Conservation (phyloP, 2,888 invertebrate genomes). For the Atethmia centrago region DNA sequence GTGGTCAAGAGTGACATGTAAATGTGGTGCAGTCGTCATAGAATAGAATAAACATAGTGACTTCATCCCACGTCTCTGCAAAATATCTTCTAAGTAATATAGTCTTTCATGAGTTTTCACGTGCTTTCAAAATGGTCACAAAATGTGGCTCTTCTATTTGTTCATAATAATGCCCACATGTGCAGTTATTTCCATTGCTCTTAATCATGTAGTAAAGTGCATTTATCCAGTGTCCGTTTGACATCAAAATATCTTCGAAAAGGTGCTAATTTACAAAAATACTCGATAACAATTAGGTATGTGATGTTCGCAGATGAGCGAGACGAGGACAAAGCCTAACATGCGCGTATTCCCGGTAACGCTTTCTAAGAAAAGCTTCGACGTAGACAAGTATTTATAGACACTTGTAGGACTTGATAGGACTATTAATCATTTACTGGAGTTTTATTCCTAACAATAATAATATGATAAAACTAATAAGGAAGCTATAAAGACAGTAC, state of each 20-base stretch:
- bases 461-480: too few relatives aligned
- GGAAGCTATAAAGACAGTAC: background rate
- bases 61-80: slow-evolving; percentile 26
- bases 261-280: background rate
- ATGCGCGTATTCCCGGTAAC: slow-evolving; percentile 12
- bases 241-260: background rate
- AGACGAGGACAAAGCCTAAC: background rate
- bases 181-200: background rate
- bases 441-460: background rate
- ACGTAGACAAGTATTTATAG: slow-evolving; percentile 4
- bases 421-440: background rate
- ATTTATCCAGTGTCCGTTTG: background rate
- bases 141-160: background rate
- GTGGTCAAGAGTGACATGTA: slow-evolving; percentile 1
- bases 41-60: slow-evolving; percentile 33
- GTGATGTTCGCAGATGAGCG: background rate
- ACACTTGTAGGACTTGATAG: background rate
- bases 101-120: background rate
- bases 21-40: slow-evolving; percentile 20
- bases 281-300: background rate
- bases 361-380: slow-evolving; percentile 20
- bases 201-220: background rate
- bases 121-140: background rate
- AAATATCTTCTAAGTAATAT: slow-evolving; percentile 15
- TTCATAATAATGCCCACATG: background rate